Conservation (phyloP, 2,888 invertebrate genomes). For the Platycheirus rosarum region DNA sequence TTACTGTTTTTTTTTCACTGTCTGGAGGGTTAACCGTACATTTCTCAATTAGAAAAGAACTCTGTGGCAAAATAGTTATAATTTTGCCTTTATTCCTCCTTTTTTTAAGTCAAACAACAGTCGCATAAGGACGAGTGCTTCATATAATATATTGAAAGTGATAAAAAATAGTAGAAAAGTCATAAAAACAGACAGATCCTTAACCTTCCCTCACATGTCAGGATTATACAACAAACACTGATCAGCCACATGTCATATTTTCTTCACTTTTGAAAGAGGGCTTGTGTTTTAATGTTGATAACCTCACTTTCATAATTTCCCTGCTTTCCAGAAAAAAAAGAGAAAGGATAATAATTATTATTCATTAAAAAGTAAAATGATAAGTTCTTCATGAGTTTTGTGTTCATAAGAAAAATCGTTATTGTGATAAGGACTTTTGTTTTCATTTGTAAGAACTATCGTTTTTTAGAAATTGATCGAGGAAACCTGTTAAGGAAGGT, state of each 20-base stretch:
- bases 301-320: conserved; percentile 44
- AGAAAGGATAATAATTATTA: conserved; percentile 50
- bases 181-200: conserved; percentile 42
- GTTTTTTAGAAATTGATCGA: no score
- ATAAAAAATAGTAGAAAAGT: conserved; percentile 49
- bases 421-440: conserved; percentile 49
- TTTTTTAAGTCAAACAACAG: conserved; percentile 2
- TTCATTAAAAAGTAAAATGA: conserved; percentile 32
- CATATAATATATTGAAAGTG: conserved; percentile 41
- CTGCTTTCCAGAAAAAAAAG: background rate
- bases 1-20: no score
- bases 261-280: conserved; percentile 1
- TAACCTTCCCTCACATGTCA: conserved; percentile 56
- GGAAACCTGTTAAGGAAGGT: no score
- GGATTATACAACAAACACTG: conserved; percentile 29
- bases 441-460: no score
- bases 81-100: conserved; percentile 39
- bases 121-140: conserved; percentile 2
- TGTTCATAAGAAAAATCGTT: conserved; percentile 4
- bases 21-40: conserved; percentile 62
- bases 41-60: conserved; percentile 72
- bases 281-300: conserved; percentile 15
- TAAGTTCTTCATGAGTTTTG: background rate
- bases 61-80: conserved; percentile 33
- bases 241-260: conserved; percentile 69